Evolutionary conservation across 1,140 invertebrate genomes (phyloP).

Genomic region (Plodia interpunctella): DNA sequence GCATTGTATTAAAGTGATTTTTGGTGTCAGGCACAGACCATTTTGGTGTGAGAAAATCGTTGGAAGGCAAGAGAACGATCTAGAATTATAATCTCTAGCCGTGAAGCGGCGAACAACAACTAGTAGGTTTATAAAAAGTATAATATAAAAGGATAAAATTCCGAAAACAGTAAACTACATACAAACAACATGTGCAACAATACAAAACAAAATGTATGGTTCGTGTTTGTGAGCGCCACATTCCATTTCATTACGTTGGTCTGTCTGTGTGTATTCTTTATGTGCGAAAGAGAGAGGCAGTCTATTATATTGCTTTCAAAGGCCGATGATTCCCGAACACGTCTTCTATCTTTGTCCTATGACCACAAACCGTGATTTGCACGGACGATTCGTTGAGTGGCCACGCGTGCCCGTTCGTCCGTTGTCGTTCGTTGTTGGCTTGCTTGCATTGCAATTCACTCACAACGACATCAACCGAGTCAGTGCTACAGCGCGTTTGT

Average conservation of each 20-base stretch:
- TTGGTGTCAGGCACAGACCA: too few species aligned
- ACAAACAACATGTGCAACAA: too few species aligned
- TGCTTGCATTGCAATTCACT: constrained; percentile 29
- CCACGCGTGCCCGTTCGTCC: constrained; percentile 54
- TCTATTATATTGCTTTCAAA: constrained; percentile 19
- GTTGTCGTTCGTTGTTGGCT: constrained; percentile 44
- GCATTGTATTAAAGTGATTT: too few species aligned
- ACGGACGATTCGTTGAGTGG: constrained; percentile 51
- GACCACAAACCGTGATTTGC: constrained; percentile 37
- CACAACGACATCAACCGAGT: constrained; percentile 72
- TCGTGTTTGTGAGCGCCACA: too few species aligned
- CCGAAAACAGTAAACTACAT: too few species aligned
- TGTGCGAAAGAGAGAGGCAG: constrained; percentile 23
- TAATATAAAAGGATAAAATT: too few species aligned
- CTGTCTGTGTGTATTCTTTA: constrained; percentile 12
- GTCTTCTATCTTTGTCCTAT: constrained; percentile 46
- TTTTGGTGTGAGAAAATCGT: too few species aligned
- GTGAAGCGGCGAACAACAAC: too few species aligned
- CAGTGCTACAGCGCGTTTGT: constrained; percentile 72
- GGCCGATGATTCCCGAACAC: constrained; percentile 19
- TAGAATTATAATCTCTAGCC: too few species aligned
- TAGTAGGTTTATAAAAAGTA: too few species aligned
- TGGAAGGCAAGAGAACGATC: too few species aligned
- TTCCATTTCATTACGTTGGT: background rate
- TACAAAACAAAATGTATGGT: too few species aligned